phyloP scores from a whole-genome alignment of 2,888 invertebrate genomes.

The Acleris sparsana region DNA sequence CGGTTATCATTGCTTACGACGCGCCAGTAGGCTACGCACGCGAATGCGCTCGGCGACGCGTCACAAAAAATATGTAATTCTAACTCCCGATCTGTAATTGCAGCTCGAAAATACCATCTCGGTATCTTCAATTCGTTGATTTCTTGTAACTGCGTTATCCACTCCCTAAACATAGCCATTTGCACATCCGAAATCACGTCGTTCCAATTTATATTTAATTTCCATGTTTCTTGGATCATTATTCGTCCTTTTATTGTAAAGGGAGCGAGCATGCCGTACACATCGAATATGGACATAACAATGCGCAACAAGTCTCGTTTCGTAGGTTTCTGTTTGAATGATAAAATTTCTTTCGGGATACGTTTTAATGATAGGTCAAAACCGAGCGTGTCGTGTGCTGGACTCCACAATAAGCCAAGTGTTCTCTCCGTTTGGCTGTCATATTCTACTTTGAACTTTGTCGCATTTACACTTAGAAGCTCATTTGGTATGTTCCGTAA shows the following conservation, averaged over 20 bases:
- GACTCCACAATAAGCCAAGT: conserved; percentile 34
- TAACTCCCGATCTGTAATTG: not conserved
- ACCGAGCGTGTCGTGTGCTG: conserved; percentile 4
- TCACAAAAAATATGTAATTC: conserved; percentile 15
- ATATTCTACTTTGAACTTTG: conserved; percentile 21
- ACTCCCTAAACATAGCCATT: conserved; percentile 11
- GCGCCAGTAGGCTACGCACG: conserved; percentile 35
- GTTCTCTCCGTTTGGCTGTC: conserved; percentile 17
- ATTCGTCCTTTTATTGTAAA: conserved; percentile 27
- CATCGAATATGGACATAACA: conserved; percentile 34
- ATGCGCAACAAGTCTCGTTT: conserved; percentile 30
- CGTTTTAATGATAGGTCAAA: conserved; percentile 24
- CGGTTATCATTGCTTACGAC: conserved; percentile 4
- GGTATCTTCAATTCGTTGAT: conserved; percentile 25
- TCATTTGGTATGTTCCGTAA: conserved; percentile 14
- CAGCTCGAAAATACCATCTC: conserved; percentile 22
- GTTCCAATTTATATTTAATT: conserved; percentile 27
- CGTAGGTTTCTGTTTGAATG: conserved; percentile 21
- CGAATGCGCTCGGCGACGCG: conserved; percentile 34
- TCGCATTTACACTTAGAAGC: conserved; percentile 15
- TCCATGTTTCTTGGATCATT: conserved; percentile 32
- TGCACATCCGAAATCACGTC: conserved; percentile 6
- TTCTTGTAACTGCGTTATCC: conserved; percentile 18
- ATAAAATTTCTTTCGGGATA: conserved; percentile 22
- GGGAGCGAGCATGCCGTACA: conserved; percentile 24